These are phyloP conservation scores for Micromussa lordhowensis DNA, from an alignment of 92 coral and sea anemone species.

Conservation along the genomic window DNA sequence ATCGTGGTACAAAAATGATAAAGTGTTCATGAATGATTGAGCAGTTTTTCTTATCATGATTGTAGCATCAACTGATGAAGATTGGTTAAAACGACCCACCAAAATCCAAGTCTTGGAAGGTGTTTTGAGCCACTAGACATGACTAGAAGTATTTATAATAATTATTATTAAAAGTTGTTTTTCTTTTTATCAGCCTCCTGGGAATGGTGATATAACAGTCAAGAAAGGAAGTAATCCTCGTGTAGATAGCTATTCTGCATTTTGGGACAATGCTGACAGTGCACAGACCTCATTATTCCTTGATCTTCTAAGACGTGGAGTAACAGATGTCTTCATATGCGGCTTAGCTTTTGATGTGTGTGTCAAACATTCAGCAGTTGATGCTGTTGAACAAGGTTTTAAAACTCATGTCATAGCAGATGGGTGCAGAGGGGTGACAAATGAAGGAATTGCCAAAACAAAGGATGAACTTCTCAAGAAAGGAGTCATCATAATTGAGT, in stretches of 20 bases:
- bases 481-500: constrained; percentile 60
- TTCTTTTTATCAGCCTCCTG: constrained; percentile 69
- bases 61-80: too few relatives aligned
- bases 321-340: constrained; percentile 81
- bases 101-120: too few relatives aligned
- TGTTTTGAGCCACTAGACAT: too few relatives aligned
- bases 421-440: constrained; percentile 74
- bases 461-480: constrained; percentile 54
- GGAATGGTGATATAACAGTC: constrained; percentile 50
- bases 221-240: constrained; percentile 75
- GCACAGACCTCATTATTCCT: constrained; percentile 71
- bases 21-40: too few relatives aligned
- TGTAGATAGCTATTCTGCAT: constrained; percentile 93
- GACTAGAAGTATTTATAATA: too few relatives aligned
- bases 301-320: constrained; percentile 68
- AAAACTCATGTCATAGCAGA: constrained; percentile 82
- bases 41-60: too few relatives aligned
- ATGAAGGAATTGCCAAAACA: constrained; percentile 61
- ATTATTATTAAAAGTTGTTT: too few relatives aligned
- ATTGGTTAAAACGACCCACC: too few relatives aligned
- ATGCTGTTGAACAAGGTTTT: constrained; percentile 84
- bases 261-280: constrained; percentile 83
- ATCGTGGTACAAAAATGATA: too few relatives aligned
- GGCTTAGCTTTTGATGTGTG: constrained; percentile 95
- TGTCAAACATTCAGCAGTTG: constrained; percentile 78